phyloP scores from a whole-genome alignment of 2,113 vertebrate species.

The Poecilia latipinna region DNA sequence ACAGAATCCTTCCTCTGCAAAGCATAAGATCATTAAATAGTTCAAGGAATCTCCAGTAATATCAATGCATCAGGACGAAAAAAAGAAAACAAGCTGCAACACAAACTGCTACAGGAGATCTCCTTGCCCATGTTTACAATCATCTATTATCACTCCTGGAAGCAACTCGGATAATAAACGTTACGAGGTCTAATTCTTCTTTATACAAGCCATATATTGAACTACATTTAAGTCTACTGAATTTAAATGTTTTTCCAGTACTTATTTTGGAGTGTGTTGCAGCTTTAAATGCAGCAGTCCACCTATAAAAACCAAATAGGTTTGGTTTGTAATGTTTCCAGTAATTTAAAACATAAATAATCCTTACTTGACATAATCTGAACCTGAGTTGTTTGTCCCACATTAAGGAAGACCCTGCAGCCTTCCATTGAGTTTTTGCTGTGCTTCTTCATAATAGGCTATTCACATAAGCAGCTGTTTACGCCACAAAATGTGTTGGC shows the following conservation, averaged over 20 bases:
- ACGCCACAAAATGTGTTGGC: neutral
- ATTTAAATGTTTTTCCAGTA: neutral
- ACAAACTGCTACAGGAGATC: no score
- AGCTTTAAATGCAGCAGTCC: neutral
- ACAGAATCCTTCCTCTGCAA: neutral
- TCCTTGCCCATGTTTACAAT: neutral
- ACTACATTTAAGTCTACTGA: neutral
- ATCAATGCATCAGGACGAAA: neutral
- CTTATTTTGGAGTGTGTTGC: neutral
- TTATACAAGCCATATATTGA: neutral
- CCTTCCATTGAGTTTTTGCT: neutral
- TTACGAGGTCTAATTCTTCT: neutral
- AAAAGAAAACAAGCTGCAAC: neutral
- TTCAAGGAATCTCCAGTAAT: neutral
- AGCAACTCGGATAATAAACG: neutral
- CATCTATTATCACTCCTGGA: neutral
- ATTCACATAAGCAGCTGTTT: neutral
- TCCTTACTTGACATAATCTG: neutral
- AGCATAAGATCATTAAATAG: neutral
- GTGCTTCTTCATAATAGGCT: neutral
- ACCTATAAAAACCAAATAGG: neutral
- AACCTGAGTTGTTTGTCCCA: neutral
- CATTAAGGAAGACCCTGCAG: neutral
- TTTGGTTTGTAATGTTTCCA: neutral
- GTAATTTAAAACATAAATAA: neutral